Evolutionary conservation across 1,140 invertebrate genomes (phyloP), one percentile per base, ranked within the genome.

Genomic region (Bradynema listronoti): DNA sequence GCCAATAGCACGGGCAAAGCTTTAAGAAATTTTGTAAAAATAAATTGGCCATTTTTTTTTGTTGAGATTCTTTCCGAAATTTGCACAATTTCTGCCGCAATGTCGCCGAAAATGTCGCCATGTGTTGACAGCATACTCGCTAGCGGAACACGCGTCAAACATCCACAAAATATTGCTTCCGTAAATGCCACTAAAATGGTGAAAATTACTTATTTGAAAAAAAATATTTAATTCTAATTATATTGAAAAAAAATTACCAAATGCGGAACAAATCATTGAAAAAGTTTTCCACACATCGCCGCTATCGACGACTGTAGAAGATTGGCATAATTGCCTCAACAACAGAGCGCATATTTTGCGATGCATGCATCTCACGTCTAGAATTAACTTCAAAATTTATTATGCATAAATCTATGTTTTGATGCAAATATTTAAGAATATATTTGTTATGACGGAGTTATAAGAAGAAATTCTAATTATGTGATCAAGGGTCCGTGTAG

Each of bases 221-320:
- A 39, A 39, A 39, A 39, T 11, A 39, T 11, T 47, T 22, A 14
- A 47, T 22, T 47, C 7, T 24, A 7, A 7, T 7, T 14, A 7
- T 22, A 47, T 14, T 9, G 9, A 7, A 22, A 24, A 14, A 47
- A 47, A 47, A 47, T 7, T 47, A 47, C 45, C 45, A 47, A 47
- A 47, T 9, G 45, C 45, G 19, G 22, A 47, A 22, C 45, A 47
- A 47, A 47, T 22, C 22, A 47, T 19, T 29, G 45, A 47, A 22
- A 47, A 47, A 7, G 29, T 11, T 29, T 47, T 47, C 45, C 45
- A n/a, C n/a, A n/a, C n/a, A n/a, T n/a, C n/a, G n/a, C n/a, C n/a
- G n/a, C n/a, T n/a, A n/a, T n/a, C n/a, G n/a, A n/a, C n/a, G n/a
- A n/a, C n/a, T n/a, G n/a, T n/a, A n/a, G n/a, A n/a, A n/a, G n/a